Evolutionary conservation across 1,140 invertebrate species (phyloP).

Genomic region (Drosophila funebris): DNA sequence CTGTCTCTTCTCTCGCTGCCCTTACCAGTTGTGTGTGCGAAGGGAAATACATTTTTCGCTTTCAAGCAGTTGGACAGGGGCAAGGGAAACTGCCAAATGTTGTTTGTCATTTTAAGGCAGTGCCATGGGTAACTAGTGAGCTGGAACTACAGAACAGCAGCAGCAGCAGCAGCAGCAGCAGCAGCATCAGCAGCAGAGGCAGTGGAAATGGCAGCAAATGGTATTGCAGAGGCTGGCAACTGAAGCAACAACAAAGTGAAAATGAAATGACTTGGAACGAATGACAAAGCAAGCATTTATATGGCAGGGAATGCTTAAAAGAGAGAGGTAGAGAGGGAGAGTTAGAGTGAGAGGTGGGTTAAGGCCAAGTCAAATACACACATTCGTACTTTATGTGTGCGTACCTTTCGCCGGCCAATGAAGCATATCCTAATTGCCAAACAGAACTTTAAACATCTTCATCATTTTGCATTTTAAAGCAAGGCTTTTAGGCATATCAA

Average conservation of each 20-base stretch:
- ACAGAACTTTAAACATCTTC: conserved; percentile 54
- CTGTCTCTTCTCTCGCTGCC: neutral
- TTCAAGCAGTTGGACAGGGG: conserved; percentile 34
- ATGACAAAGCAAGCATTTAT: conserved; percentile 80
- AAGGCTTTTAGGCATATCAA: conserved; percentile 19
- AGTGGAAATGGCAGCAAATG: conserved; percentile 30
- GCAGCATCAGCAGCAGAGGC: conserved; percentile 25
- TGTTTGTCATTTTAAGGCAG: conserved; percentile 81
- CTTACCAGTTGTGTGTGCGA: conserved; percentile 17
- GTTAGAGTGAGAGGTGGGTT: neutral
- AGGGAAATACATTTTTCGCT: conserved; percentile 72
- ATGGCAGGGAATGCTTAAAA: conserved; percentile 53
- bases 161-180: neutral
- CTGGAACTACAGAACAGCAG: conserved; percentile 70
- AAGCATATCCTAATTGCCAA: conserved; percentile 73
- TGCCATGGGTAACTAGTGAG: conserved; percentile 78
- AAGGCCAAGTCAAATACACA: conserved; percentile 40
- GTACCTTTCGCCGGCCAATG: conserved; percentile 73
- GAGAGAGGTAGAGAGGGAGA: conserved; percentile 2
- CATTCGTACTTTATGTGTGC: conserved; percentile 57
- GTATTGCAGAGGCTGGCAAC: conserved; percentile 33
- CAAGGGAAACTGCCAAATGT: conserved; percentile 63
- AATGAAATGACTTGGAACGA: conserved; percentile 82
- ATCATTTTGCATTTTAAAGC: conserved; percentile 43
- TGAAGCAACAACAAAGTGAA: conserved; percentile 78